A percentile compares a stretch with the other conserved stretches of the same genome.
These are phyloP conservation scores for Eledona agricola DNA, from an alignment of 2,888 invertebrate genomes.

Conservation along the genomic window DNA sequence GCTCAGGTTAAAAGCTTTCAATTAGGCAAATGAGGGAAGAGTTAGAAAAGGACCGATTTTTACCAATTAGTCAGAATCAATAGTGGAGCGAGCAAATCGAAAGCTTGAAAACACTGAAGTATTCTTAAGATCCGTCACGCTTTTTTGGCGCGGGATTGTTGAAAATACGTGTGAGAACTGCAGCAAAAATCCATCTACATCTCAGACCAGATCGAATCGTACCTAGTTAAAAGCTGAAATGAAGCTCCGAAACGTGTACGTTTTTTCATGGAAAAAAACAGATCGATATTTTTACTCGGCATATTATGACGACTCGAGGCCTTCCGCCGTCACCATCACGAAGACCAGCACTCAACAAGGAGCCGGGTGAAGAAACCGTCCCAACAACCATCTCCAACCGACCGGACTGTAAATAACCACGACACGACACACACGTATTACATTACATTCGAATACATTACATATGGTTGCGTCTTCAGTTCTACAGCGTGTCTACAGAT, in stretches of 20 bases:
- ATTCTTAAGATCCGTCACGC: slow-evolving; percentile 27
- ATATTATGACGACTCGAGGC: slow-evolving; percentile 5
- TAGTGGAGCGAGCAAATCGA: slow-evolving; percentile 9
- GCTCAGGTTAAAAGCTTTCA: slow-evolving; percentile 18
- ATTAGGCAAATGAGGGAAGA: slow-evolving; percentile 17
- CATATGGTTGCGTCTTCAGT: slow-evolving; percentile 43
- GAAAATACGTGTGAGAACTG: slow-evolving; percentile 37
- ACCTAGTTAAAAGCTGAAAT: slow-evolving; percentile 26
- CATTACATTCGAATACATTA: slow-evolving; percentile 50
- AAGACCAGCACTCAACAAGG: slow-evolving; percentile 16
- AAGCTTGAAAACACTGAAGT: slow-evolving; percentile 9
- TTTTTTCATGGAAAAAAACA: slow-evolving; percentile 21
- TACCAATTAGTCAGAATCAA: slow-evolving; percentile 20
- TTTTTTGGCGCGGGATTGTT: slow-evolving; percentile 15
- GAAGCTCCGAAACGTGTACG: slow-evolving; percentile 24
- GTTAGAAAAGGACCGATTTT: slow-evolving; percentile 12
- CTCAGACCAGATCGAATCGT: slow-evolving; percentile 36
- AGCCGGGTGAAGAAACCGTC: slow-evolving; percentile 22
- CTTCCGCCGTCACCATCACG: slow-evolving; percentile 18
- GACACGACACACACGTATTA: slow-evolving; percentile 47
- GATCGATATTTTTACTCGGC: slow-evolving; percentile 10
- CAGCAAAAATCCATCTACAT: slow-evolving; percentile 25
- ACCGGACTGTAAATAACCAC: slow-evolving; percentile 48
- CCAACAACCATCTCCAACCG: slow-evolving; percentile 32
- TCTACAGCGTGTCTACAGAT: slow-evolving; percentile 45